A percentile compares a stretch with the other conserved stretches of the same genome.
Conservation (phyloP, 2,888 invertebrate genomes). For the Phyllotreta cruciferae region DNA sequence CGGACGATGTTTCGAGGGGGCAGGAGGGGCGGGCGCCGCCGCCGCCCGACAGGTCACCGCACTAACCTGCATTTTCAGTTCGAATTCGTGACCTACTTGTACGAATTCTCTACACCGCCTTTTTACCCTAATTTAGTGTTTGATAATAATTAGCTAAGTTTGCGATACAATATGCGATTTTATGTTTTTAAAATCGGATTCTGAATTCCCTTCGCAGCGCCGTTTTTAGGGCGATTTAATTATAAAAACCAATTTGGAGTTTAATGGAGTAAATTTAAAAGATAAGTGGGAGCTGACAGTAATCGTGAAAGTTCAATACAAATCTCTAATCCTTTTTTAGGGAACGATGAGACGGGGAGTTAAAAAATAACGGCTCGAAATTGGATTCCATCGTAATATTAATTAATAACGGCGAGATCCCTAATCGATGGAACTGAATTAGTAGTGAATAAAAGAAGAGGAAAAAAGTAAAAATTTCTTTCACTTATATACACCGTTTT, state of each 20-base stretch:
- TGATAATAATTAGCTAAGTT: too few relatives aligned
- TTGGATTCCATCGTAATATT: conserved; percentile 21
- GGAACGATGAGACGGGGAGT: conserved; percentile 12
- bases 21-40: not conserved
- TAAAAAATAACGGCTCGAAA: conserved; percentile 20
- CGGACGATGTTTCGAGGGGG: not conserved
- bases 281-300: conserved; percentile 20
- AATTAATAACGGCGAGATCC: conserved; percentile 20
- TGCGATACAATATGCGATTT: too few relatives aligned
- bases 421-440: conserved; percentile 19
- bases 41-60: conserved; percentile 19
- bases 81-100: conserved; percentile 21
- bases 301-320: conserved; percentile 21
- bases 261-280: conserved; percentile 17
- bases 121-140: too few relatives aligned
- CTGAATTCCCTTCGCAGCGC: not conserved
- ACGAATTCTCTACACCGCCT: too few relatives aligned
- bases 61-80: conserved; percentile 24
- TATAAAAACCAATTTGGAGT: conserved; percentile 18
- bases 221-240: conserved; percentile 15
- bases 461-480: too few relatives aligned
- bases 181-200: not conserved
- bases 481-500: not conserved
- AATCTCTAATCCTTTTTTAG: conserved; percentile 17
- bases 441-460: not conserved